Conservation (phyloP, 2,797 vertebrate species). For the Acestrorhynchus altus region DNA sequence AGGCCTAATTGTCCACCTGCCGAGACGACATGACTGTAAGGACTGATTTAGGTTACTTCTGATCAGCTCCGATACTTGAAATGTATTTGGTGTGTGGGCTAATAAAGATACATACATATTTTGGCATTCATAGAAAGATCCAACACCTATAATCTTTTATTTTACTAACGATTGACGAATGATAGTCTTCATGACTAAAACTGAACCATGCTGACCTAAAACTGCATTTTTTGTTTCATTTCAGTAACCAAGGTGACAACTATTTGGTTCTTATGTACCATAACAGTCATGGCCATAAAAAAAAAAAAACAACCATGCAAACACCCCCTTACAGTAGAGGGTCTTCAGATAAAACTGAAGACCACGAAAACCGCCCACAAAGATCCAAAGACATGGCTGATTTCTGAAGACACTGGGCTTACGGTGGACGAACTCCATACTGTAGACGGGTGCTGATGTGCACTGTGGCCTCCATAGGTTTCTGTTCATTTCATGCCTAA, state of each 20-base stretch:
- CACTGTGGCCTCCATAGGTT: too few relatives aligned
- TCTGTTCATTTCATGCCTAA: too few relatives aligned
- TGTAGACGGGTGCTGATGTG: neutral
- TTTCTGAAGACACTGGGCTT: neutral
- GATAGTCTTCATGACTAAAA: neutral
- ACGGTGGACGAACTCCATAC: too few relatives aligned
- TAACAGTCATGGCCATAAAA: slow-evolving; percentile 38
- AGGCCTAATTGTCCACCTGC: neutral
- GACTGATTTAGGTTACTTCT: too few relatives aligned
- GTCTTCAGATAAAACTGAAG: too few relatives aligned
- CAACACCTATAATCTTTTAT: neutral
- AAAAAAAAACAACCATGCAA: slow-evolving; percentile 10
- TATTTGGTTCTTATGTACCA: slow-evolving; percentile 7
- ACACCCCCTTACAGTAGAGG: neutral
- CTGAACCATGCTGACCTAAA: slow-evolving; percentile 2
- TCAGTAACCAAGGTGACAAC: neutral
- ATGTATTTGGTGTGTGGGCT: neutral
- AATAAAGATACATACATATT: neutral
- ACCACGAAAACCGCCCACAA: neutral
- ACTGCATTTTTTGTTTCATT: neutral
- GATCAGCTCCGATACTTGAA: neutral
- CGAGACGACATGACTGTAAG: neutral
- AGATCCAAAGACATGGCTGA: neutral
- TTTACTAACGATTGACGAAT: neutral
- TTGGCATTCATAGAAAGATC: slow-evolving; percentile 22